Evolutionary conservation across 2,113 vertebrate species (phyloP).

Genomic region (Mormyrus iriodes): DNA sequence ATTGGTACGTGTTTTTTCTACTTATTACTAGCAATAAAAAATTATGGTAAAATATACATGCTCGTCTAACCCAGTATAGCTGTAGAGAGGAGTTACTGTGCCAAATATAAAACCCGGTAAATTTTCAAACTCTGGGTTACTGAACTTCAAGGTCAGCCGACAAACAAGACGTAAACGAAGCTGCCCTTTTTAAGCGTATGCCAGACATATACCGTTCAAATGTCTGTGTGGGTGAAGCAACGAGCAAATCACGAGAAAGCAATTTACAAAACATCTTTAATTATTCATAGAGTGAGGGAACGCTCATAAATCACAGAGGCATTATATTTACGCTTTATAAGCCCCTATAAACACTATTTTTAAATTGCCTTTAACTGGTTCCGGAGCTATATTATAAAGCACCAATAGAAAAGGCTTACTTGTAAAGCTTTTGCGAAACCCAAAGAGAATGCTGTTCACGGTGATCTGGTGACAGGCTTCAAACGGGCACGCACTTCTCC

Average conservation of each 20-base stretch:
- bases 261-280: neutral
- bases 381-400: neutral
- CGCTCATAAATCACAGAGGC: neutral
- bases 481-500: neutral
- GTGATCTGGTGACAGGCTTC: neutral
- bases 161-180: neutral
- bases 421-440: neutral
- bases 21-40: neutral
- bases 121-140: neutral
- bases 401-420: neutral
- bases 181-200: neutral
- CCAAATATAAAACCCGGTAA: neutral
- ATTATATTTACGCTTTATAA: neutral
- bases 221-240: neutral
- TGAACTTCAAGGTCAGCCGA: neutral
- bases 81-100: neutral
- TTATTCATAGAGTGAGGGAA: neutral
- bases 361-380: neutral
- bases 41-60: neutral
- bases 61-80: neutral
- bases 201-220: neutral
- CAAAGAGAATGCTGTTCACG: neutral
- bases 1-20: neutral
- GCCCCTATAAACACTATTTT: neutral
- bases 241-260: neutral